Conservation (phyloP, 1,140 invertebrate species). For the Chironomus tepperi region DNA sequence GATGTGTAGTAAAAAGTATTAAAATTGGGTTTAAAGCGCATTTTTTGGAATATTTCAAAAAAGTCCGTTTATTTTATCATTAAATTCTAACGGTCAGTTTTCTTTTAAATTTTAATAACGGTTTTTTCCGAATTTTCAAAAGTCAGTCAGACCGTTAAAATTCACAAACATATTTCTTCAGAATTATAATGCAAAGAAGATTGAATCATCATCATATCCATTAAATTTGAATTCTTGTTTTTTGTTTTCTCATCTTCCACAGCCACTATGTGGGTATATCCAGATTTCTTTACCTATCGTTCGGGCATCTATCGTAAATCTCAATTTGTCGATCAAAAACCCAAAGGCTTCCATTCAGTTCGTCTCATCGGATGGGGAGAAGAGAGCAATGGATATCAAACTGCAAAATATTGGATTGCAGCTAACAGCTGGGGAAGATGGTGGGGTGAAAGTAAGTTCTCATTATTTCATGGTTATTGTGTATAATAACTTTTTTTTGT, state of each 20-base stretch:
- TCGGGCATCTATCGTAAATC: slow-evolving; percentile 71
- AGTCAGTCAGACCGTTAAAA: too few relatives aligned
- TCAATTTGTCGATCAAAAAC: slow-evolving; percentile 43
- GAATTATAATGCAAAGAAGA: not conserved
- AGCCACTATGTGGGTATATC: slow-evolving; percentile 82
- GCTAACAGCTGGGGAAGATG: slow-evolving; percentile 82
- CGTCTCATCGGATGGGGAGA: slow-evolving; percentile 86
- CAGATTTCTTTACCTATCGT: slow-evolving; percentile 84
- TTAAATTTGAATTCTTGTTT: not conserved
- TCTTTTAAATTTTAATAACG: too few relatives aligned
- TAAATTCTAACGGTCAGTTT: not conserved
- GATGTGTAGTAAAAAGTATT: too few relatives aligned
- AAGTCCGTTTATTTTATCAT: too few relatives aligned
- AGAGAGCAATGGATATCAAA: slow-evolving; percentile 45
- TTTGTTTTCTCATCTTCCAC: slow-evolving; percentile 36
- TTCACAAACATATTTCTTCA: too few relatives aligned
- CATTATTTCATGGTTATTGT: not conserved
- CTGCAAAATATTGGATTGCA: slow-evolving; percentile 79
- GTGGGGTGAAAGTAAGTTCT: slow-evolving; percentile 47
- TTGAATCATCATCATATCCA: not conserved
- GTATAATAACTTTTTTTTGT: not conserved
- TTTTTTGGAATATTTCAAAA: too few relatives aligned
- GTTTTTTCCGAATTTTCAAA: too few relatives aligned
- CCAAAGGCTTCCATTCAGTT: slow-evolving; percentile 77
- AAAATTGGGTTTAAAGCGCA: too few relatives aligned